Percentiles rank a stretch among this genome's conserved stretches.
Conservation (phyloP, 1,140 invertebrate species). For the Uloborus diversus region DNA sequence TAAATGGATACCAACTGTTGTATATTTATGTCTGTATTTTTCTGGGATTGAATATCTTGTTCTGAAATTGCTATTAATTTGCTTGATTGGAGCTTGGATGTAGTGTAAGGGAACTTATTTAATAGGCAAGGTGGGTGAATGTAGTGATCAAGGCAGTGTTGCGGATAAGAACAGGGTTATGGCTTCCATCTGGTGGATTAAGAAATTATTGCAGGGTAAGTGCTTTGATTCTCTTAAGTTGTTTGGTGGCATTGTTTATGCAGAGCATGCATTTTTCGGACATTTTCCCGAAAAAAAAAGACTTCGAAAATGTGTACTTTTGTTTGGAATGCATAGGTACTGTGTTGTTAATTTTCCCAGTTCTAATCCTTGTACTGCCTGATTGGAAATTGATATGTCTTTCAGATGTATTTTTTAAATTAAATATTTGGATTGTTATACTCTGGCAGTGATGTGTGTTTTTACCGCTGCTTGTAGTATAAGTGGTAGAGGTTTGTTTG, state of each 20-base stretch:
- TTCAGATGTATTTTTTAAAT: too few relatives aligned
- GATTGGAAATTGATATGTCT: too few relatives aligned
- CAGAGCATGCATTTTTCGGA: slow-evolving; percentile 27
- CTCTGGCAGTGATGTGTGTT: too few relatives aligned
- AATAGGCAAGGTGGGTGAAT: slow-evolving; percentile 36
- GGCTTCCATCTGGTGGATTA: slow-evolving; percentile 40
- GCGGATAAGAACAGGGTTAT: slow-evolving; percentile 4
- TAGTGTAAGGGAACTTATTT: slow-evolving; percentile 35
- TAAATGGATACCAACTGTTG: not conserved
- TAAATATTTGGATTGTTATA: too few relatives aligned
- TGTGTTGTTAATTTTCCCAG: too few relatives aligned
- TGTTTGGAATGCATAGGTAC: too few relatives aligned
- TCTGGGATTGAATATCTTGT: not conserved
- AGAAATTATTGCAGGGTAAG: slow-evolving; percentile 47
- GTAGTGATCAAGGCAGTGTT: slow-evolving; percentile 7
- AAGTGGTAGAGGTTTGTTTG: too few relatives aligned
- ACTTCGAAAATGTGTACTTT: not conserved
- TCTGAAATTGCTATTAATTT: not conserved
- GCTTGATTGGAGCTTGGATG: slow-evolving; percentile 3
- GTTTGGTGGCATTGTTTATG: slow-evolving; percentile 15
- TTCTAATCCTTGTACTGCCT: too few relatives aligned
- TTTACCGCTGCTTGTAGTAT: too few relatives aligned
- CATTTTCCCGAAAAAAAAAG: not conserved
- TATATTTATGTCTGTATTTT: not conserved
- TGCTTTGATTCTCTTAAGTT: slow-evolving; percentile 11